Base-by-base conservation (phyloP, 2,113 vertebrate genomes). In the Embiotoca jacksoni region DNA sequence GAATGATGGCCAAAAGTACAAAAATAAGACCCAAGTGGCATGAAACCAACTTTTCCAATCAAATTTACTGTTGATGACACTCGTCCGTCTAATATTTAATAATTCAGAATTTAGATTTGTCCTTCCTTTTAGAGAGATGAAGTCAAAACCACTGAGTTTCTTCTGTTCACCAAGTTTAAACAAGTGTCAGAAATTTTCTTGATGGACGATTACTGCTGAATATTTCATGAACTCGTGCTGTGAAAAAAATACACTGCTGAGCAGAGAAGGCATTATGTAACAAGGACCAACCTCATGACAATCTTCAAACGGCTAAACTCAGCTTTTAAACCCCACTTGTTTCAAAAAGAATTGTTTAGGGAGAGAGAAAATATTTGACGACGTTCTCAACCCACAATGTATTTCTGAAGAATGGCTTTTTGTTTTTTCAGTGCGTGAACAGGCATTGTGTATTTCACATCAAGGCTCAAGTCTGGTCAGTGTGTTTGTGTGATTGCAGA, bases 201-300 rank as follows among this genome's bases (percentile, higher is more conserved):
- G 41, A 72, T 68, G 66, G 66, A 54, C 13, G 1, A 23, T 41
- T 13, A 44, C 58, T 37, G 37, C n/a, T 87, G 54, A 80, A 85
- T 71, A 71, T 39, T 71, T 75, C 14, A 78, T 80, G 55, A 84
- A n/a, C 50, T 50, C 44, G 10, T 0, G n/a, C 46, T 81, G 77
- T 52, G 56, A 72, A 61, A 49, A 49, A 64, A 77, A 80, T 11
- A 58, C 55, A 58, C 39, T 9, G 65, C 65, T 50, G 57, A 75
- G 58, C 11, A 32, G 32, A 72, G 41, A 41, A 62, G 1, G 49
- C 11, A 36, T 61, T 55, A 62, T 50, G 55, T 64, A 80, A 80
- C 65, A 58, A 60, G 35, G 57, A 72, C 76, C 39, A 74, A 35
- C 35, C 63, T 52, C 7, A 66, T 73, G 53, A 73, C 69, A 78